phyloP scores from a whole-genome alignment of 2,113 vertebrate genomes.

The Leuciscus idus region DNA sequence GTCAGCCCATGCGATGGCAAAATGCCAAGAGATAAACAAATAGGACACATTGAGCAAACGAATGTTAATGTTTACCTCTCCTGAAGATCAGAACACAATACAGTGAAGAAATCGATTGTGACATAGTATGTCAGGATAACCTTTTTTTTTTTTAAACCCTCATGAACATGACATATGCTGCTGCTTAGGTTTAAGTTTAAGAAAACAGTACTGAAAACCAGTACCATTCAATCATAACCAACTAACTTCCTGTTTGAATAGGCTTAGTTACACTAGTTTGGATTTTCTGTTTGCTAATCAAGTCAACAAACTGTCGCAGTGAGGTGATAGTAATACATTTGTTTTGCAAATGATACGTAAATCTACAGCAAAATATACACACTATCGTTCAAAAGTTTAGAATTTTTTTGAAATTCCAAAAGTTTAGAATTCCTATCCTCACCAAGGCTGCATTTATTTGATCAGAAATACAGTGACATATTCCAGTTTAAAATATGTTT shows the following conservation, averaged over 20 bases:
- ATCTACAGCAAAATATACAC: not conserved
- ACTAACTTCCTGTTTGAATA: not conserved
- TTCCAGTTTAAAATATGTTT: not conserved
- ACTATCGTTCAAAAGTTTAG: not conserved
- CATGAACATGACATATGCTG: not conserved
- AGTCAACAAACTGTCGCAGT: not conserved
- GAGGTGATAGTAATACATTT: not conserved
- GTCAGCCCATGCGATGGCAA: not conserved
- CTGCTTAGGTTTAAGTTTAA: not conserved
- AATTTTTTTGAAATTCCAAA: no score
- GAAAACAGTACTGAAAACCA: not conserved
- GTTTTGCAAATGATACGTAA: not conserved
- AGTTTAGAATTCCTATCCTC: no score
- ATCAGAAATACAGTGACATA: not conserved
- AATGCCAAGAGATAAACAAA: conserved; percentile 20
- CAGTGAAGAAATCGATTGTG: not conserved
- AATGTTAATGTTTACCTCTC: not conserved
- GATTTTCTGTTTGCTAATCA: not conserved
- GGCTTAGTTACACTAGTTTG: not conserved
- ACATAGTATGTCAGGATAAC: not conserved
- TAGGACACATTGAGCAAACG: not conserved
- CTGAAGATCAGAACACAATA: not conserved
- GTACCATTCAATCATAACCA: not conserved
- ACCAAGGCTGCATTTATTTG: not conserved
- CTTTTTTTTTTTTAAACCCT: not conserved